Conservation (phyloP, 2,888 invertebrate species). For the Antheraea assamensis region DNA sequence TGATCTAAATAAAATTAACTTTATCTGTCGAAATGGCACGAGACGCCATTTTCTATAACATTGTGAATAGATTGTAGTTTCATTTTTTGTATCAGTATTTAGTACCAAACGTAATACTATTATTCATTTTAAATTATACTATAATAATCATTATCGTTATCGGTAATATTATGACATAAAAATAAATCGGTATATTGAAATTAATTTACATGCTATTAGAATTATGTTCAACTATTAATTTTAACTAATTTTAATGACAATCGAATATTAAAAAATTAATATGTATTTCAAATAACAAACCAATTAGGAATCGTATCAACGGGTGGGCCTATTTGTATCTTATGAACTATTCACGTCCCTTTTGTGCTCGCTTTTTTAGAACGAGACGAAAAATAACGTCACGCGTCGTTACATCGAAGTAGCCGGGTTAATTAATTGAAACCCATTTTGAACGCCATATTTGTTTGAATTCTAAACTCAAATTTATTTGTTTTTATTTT, state of each 20-base stretch:
- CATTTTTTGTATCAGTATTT: no score
- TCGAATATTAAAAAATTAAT: slow-evolving; percentile 31
- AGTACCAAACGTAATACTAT: no score
- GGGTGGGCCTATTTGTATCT: slow-evolving; percentile 61
- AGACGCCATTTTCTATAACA: no score
- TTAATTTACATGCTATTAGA: background rate
- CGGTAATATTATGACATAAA: no score
- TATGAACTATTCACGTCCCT: slow-evolving; percentile 31
- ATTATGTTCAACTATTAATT: background rate
- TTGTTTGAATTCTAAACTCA: slow-evolving; percentile 35
- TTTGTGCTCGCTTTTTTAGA: slow-evolving; percentile 23
- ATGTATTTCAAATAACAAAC: slow-evolving; percentile 31
- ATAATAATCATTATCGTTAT: no score
- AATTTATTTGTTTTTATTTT: slow-evolving; percentile 10
- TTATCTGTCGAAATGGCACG: no score
- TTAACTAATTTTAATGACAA: slow-evolving; percentile 26
- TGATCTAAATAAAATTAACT: no score
- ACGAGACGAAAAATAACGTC: slow-evolving; percentile 27
- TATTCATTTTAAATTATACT: no score
- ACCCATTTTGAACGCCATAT: slow-evolving; percentile 44
- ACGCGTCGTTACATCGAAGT: slow-evolving; percentile 31
- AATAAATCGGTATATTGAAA: background rate
- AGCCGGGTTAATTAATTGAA: slow-evolving; percentile 48
- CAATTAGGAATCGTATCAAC: slow-evolving; percentile 45
- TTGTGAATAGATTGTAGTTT: no score